A percentile compares a stretch with the other conserved stretches of the same genome.
phyloP scores from a whole-genome alignment of 2,113 vertebrate genomes.

The Anhinga rufa region DNA sequence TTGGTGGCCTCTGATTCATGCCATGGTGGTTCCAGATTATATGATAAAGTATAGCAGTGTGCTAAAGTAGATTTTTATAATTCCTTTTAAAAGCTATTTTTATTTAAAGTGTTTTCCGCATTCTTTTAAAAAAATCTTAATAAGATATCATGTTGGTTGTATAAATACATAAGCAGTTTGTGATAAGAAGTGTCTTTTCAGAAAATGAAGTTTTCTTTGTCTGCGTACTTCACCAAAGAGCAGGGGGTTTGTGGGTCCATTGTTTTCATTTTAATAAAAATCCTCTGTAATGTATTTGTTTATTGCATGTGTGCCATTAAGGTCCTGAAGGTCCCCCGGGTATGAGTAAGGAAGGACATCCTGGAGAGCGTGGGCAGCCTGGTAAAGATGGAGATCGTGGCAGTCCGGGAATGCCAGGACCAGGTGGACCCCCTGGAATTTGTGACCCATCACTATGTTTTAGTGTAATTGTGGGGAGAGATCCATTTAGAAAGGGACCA shows the following conservation, averaged over 20 bases:
- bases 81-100: not conserved
- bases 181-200: not conserved
- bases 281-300: not conserved
- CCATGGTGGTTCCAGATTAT: not conserved
- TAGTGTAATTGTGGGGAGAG: slow-evolving; percentile 83
- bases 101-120: not conserved
- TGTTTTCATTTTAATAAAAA: not conserved
- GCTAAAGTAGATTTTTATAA: not conserved
- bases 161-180: not conserved
- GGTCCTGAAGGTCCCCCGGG: slow-evolving; percentile 88
- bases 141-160: not conserved
- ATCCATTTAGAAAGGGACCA: slow-evolving; percentile 94
- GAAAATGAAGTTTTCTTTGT: not conserved
- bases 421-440: slow-evolving; percentile 84
- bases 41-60: not conserved
- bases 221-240: not conserved
- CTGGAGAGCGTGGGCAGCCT: slow-evolving; percentile 82
- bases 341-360: slow-evolving; percentile 81
- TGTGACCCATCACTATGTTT: slow-evolving; percentile 93
- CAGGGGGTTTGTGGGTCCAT: rapidly evolving
- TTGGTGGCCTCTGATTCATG: not conserved
- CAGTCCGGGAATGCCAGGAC: slow-evolving; percentile 82
- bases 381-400: slow-evolving; percentile 86
- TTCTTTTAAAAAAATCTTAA: not conserved
- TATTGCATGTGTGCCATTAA: slow-evolving; percentile 33